phyloP scores from a whole-genome alignment of 1,140 invertebrate species.

The Acromyrmex echinatior region DNA sequence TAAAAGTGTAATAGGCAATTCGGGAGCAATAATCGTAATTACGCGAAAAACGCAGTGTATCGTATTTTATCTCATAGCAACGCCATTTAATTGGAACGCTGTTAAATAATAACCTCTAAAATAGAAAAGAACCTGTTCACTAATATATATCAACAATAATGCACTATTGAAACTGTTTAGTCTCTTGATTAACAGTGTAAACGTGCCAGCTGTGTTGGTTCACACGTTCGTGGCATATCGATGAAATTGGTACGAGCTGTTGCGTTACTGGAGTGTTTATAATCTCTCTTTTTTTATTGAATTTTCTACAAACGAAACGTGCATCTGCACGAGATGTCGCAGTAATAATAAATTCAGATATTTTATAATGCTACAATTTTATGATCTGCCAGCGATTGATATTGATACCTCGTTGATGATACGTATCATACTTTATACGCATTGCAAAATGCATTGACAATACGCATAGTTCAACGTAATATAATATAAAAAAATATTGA shows the following conservation, averaged over 20 bases:
- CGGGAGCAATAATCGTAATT: constrained; percentile 58
- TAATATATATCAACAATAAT: background rate
- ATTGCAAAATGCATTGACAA: constrained; percentile 6
- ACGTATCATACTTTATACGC: constrained; percentile 28
- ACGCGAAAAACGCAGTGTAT: constrained; percentile 37
- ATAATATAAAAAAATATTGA: constrained; percentile 35
- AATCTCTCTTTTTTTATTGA: constrained; percentile 24
- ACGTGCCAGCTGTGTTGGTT: constrained; percentile 5
- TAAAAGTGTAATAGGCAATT: constrained; percentile 40
- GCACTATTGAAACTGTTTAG: constrained; percentile 22
- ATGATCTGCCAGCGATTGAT: constrained; percentile 28
- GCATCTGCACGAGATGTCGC: background rate
- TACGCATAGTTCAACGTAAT: background rate
- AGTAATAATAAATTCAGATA: constrained; percentile 25
- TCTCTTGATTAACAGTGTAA: constrained; percentile 20
- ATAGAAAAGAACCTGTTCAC: constrained; percentile 29
- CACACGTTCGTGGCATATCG: constrained; percentile 5
- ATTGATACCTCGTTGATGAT: background rate
- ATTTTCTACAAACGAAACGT: constrained; percentile 6
- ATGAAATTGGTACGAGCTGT: constrained; percentile 30
- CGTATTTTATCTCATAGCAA: background rate
- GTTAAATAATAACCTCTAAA: constrained; percentile 39
- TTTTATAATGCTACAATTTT: constrained; percentile 43
- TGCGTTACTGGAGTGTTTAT: background rate
- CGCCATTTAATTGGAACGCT: constrained; percentile 44